Evolutionary conservation across 2,797 vertebrate genomes (phyloP).

Genomic region (Notoglanidium macrostoma): DNA sequence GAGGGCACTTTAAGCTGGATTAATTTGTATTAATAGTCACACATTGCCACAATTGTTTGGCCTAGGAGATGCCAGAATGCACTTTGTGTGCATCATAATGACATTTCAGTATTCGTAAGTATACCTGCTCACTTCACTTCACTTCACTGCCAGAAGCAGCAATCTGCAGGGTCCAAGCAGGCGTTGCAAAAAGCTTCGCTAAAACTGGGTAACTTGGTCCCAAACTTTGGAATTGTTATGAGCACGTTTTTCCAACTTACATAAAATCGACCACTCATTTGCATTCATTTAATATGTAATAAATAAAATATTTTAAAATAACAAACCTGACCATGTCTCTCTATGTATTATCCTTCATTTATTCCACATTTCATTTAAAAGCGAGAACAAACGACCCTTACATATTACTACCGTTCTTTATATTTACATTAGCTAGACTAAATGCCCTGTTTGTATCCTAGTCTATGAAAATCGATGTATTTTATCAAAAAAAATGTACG

Average conservation of each 20-base stretch:
- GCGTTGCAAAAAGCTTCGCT: background rate
- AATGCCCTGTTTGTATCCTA: background rate
- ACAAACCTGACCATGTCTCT: background rate
- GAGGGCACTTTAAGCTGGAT: constrained; percentile 58
- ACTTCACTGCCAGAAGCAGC: background rate
- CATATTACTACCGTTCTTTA: background rate
- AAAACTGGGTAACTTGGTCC: background rate
- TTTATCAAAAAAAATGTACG: background rate
- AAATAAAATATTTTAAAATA: background rate
- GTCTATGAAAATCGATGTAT: background rate
- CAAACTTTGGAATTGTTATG: background rate
- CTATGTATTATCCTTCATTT: no score
- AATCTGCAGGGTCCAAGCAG: background rate
- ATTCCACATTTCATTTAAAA: no score
- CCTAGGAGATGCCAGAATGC: constrained; percentile 21
- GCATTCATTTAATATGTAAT: background rate
- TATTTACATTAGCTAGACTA: background rate
- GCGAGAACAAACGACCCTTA: background rate
- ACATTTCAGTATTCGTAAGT: constrained; percentile 16
- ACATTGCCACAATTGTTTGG: constrained; percentile 23
- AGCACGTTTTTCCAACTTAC: background rate
- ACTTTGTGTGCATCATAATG: constrained; percentile 12
- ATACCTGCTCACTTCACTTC: background rate
- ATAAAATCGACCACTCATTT: background rate
- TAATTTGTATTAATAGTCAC: constrained; percentile 41